These are phyloP conservation scores for Bathynomus jamesi DNA, from an alignment of 1,140 invertebrate genomes.

Conservation along the genomic window DNA sequence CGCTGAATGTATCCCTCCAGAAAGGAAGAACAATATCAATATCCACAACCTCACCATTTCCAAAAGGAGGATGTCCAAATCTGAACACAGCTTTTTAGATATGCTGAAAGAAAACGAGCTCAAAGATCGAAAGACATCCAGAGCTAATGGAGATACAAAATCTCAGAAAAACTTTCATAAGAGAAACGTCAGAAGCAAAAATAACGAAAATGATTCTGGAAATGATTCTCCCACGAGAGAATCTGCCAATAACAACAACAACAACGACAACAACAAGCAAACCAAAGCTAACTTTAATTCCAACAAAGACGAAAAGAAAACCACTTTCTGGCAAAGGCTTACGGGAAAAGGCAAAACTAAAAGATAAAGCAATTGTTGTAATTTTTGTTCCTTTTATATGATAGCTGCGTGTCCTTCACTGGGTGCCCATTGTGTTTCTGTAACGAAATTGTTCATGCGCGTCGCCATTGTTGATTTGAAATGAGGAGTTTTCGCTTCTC, in stretches of 20 bases:
- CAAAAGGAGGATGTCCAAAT: constrained; percentile 38
- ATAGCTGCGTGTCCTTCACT: too few species aligned
- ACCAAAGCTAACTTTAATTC: constrained; percentile 40
- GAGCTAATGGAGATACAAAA: constrained; percentile 17
- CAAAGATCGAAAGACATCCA: background rate
- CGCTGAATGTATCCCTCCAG: constrained; percentile 51
- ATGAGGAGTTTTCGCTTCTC: too few species aligned
- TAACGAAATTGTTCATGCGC: too few species aligned
- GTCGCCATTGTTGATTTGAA: too few species aligned
- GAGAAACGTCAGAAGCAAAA: constrained; percentile 9
- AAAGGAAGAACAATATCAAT: constrained; percentile 58
- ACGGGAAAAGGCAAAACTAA: constrained; percentile 62
- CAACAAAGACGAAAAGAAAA: constrained; percentile 50
- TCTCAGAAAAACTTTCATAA: constrained; percentile 33
- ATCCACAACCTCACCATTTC: constrained; percentile 56
- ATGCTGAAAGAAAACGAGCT: constrained; percentile 52
- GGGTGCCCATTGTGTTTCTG: too few species aligned
- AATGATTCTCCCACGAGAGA: constrained; percentile 49
- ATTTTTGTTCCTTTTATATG: too few species aligned
- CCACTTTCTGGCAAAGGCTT: constrained; percentile 62
- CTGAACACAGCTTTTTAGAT: constrained; percentile 60
- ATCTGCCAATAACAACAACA: constrained; percentile 41
- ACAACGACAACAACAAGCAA: constrained; percentile 43
- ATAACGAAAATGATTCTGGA: constrained; percentile 50
- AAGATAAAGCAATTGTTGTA: constrained; percentile 44